Evolutionary conservation across 2,113 vertebrate species (phyloP).

Genomic region (Gambusia affinis): DNA sequence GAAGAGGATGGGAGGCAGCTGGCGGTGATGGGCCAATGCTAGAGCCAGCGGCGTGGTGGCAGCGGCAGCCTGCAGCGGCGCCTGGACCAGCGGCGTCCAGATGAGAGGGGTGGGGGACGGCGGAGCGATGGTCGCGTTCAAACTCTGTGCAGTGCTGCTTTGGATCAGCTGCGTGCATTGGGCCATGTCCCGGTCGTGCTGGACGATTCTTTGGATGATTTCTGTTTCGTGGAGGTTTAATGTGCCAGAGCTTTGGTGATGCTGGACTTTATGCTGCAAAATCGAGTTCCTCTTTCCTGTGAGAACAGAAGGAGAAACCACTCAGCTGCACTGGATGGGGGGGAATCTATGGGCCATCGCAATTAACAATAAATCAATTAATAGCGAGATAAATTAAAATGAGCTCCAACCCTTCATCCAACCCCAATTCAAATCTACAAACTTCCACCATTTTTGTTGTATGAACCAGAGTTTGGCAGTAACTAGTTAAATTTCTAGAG

Average conservation of each 20-base stretch:
- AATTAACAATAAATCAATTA: too few relatives aligned
- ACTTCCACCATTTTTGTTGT: too few relatives aligned
- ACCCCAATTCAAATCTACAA: too few relatives aligned
- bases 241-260: slow-evolving; percentile 93
- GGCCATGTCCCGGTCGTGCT: slow-evolving; percentile 97
- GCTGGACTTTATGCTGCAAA: slow-evolving; percentile 95
- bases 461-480: too few relatives aligned
- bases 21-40: slow-evolving; percentile 91
- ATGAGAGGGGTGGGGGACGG: slow-evolving; percentile 87
- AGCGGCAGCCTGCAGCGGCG: slow-evolving; percentile 91
- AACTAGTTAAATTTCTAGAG: too few relatives aligned
- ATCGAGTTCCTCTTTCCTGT: slow-evolving; percentile 96
- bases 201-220: slow-evolving; percentile 99
- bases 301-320: slow-evolving; percentile 5
- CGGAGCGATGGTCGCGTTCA: slow-evolving; percentile 63
- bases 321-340: not conserved
- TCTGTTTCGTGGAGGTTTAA: slow-evolving; percentile 96
- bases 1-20: slow-evolving; percentile 88
- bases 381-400: too few relatives aligned
- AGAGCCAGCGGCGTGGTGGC: slow-evolving; percentile 94
- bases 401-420: too few relatives aligned
- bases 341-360: too few relatives aligned
- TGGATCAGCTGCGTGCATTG: slow-evolving; percentile 89
- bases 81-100: slow-evolving; percentile 95
- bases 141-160: slow-evolving; percentile 60